These are phyloP conservation scores for Aethes cnicana DNA, from an alignment of 2,888 invertebrate species.

Conservation along the genomic window DNA sequence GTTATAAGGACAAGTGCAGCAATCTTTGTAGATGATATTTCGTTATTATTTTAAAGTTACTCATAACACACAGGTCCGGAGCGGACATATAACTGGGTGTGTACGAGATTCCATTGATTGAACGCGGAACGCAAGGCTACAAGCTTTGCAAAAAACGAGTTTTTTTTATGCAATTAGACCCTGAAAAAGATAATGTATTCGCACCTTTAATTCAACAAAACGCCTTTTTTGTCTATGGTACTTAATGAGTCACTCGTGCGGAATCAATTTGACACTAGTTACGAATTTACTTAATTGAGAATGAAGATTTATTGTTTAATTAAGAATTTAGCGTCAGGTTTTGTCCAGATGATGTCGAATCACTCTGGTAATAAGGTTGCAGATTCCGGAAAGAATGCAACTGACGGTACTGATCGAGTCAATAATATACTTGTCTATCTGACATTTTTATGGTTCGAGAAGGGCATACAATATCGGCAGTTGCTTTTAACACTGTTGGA, in stretches of 20 bases:
- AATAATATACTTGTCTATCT: no score
- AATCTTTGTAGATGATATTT: no score
- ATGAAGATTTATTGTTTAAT: not conserved
- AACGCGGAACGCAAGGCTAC: slow-evolving; percentile 20
- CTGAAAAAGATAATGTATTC: slow-evolving; percentile 26
- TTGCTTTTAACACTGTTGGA: no score
- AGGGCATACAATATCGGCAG: no score
- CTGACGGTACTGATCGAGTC: no score
- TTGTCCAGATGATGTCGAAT: no score
- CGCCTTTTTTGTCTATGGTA: slow-evolving; percentile 27
- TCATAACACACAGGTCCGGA: not conserved
- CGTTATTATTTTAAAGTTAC: no score
- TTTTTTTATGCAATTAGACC: slow-evolving; percentile 27
- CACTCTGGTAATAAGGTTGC: no score
- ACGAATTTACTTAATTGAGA: slow-evolving; percentile 1
- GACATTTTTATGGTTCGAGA: no score
- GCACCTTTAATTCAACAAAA: slow-evolving; percentile 21
- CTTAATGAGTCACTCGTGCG: slow-evolving; percentile 21
- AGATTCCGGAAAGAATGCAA: no score
- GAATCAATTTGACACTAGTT: slow-evolving; percentile 12
- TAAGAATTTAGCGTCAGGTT: not conserved
- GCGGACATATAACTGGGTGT: slow-evolving; percentile 19
- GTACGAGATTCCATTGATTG: slow-evolving; percentile 16
- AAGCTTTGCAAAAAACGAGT: slow-evolving; percentile 16
- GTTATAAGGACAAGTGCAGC: not conserved